Conservation (phyloP, 2,888 invertebrate genomes). For the Branchipolynoe longqiensis region DNA sequence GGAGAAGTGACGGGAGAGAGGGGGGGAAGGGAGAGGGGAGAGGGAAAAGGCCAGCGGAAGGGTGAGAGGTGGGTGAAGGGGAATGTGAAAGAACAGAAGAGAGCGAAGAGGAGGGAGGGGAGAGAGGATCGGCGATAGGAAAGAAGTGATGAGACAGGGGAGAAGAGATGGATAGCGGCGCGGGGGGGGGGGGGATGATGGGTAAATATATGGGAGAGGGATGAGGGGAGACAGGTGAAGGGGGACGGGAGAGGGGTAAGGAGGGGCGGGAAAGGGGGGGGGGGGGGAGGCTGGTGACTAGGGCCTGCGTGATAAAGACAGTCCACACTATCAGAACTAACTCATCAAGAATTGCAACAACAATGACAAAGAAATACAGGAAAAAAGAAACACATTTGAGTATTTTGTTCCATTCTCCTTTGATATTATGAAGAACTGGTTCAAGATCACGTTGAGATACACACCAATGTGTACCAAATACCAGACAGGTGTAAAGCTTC, state of each 20-base stretch:
- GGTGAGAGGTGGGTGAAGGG: neutral
- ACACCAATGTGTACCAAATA: no score
- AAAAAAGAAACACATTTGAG: no score
- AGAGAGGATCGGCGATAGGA: neutral
- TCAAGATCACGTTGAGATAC: no score
- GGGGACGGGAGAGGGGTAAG: neutral
- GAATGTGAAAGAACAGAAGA: neutral
- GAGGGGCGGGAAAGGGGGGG: neutral
- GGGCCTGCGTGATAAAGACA: no score
- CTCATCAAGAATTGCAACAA: no score
- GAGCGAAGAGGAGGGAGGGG: neutral
- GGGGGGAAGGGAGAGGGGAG: neutral
- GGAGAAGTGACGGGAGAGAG: neutral
- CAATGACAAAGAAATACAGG: no score
- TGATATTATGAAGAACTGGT: no score
- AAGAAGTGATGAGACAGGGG: neutral
- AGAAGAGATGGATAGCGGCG: no score
- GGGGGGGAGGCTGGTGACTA: neutral
- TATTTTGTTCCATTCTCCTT: no score
- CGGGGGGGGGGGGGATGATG: neutral
- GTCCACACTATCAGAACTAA: no score
- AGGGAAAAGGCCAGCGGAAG: neutral
- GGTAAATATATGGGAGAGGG: neutral
- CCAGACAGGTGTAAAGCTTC: no score
- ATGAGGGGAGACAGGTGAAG: neutral